These are phyloP conservation scores for Ruditapes philippinarum DNA, from an alignment of 1,140 invertebrate species.

Conservation along the genomic window DNA sequence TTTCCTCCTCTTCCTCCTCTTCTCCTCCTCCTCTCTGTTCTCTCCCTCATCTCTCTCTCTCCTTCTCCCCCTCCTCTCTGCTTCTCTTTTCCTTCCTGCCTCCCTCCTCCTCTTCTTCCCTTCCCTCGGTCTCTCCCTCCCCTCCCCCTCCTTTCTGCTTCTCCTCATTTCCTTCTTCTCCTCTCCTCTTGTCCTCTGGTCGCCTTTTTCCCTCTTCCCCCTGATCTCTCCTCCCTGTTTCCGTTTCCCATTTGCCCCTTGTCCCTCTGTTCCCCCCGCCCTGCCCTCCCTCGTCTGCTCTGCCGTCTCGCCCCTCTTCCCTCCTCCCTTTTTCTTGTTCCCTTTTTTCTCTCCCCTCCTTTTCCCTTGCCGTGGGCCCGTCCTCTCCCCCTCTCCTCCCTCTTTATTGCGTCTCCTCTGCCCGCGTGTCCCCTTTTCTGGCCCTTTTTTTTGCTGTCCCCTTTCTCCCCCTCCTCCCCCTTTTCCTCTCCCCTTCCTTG, in stretches of 20 bases:
- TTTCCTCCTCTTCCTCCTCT: not conserved
- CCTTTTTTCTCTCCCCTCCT: not conserved
- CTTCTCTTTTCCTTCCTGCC: not conserved
- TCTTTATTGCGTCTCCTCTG: not conserved
- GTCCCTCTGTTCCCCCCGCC: not conserved
- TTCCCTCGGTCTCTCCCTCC: not conserved
- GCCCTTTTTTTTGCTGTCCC: not conserved
- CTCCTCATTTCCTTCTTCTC: not conserved
- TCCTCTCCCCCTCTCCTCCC: not conserved
- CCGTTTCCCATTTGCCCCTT: not conserved
- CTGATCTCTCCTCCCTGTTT: not conserved
- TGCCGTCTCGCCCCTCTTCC: not conserved
- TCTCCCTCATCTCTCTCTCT: not conserved
- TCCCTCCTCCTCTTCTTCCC: not conserved
- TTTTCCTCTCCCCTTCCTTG: not conserved
- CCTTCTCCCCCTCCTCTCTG: not conserved
- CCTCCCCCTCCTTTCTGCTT: not conserved
- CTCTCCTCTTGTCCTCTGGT: not conserved
- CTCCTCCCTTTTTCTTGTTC: not conserved
- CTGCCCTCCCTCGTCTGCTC: not conserved
- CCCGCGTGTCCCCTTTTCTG: not conserved
- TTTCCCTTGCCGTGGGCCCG: not conserved
- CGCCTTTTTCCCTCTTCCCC: not conserved
- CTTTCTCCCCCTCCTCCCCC: not conserved
- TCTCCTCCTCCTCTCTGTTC: not conserved